A percentile compares a stretch with the other conserved stretches of the same genome.
phyloP scores from a whole-genome alignment of 2,888 invertebrate genomes.

The Oscheius sp. region DNA sequence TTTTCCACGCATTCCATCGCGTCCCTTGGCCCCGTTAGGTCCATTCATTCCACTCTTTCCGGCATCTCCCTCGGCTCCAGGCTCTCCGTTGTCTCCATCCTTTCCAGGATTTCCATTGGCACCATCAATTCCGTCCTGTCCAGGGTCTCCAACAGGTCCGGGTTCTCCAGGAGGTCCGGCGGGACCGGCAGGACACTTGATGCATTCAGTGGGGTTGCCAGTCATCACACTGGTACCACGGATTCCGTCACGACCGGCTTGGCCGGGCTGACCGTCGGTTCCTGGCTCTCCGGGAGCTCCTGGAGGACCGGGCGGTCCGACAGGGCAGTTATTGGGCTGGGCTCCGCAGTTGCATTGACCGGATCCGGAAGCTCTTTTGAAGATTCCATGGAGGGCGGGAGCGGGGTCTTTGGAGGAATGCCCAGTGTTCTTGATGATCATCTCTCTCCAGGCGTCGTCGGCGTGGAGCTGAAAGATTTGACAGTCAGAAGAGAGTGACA shows the following conservation, averaged over 20 bases:
- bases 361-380: slow-evolving; percentile 42
- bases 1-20: slow-evolving; percentile 44
- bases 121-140: slow-evolving; percentile 47
- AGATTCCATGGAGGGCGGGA: slow-evolving; percentile 33
- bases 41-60: slow-evolving; percentile 47
- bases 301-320: slow-evolving; percentile 48
- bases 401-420: slow-evolving; percentile 3
- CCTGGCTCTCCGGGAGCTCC: slow-evolving; percentile 44
- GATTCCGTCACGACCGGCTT: slow-evolving; percentile 34
- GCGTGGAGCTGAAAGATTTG: slow-evolving; percentile 42
- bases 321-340: slow-evolving; percentile 48
- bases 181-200: slow-evolving; percentile 39
- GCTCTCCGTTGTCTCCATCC: slow-evolving; percentile 47
- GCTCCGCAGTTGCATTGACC: slow-evolving; percentile 45
- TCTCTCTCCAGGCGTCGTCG: slow-evolving; percentile 52
- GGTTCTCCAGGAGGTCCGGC: slow-evolving; percentile 30
- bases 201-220: slow-evolving; percentile 41
- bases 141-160: slow-evolving; percentile 39
- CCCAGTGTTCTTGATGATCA: slow-evolving; percentile 43
- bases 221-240: slow-evolving; percentile 46
- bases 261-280: slow-evolving; percentile 38
- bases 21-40: slow-evolving; percentile 45
- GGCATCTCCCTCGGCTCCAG: slow-evolving; percentile 44
- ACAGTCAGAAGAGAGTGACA: background rate
- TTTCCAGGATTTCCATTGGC: slow-evolving; percentile 48